Percentiles rank a stretch among this genome's conserved stretches.
These are phyloP conservation scores for Agrilus biguttatus DNA, from an alignment of 2,888 invertebrate genomes.

Conservation along the genomic window DNA sequence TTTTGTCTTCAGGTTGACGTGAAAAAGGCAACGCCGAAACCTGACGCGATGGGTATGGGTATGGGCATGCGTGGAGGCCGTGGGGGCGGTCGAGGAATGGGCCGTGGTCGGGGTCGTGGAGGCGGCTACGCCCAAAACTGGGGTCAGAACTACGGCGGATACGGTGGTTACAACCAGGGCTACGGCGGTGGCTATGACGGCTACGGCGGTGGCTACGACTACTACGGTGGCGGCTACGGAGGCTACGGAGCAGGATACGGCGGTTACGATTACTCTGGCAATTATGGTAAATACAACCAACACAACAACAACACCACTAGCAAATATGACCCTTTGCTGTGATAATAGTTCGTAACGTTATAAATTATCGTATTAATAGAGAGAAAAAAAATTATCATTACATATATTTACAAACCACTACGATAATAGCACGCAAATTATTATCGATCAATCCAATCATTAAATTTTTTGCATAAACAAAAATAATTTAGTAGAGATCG, in stretches of 20 bases:
- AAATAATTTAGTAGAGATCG: too few species aligned
- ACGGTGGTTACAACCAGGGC: conserved; percentile 28
- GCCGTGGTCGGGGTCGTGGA: conserved; percentile 56
- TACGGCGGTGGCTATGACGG: conserved; percentile 61
- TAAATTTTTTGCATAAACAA: too few species aligned
- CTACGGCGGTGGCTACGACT: conserved; percentile 56
- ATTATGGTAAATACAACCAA: conserved; percentile 57
- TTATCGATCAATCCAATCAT: too few species aligned
- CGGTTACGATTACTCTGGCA: conserved; percentile 60
- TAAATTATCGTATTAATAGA: too few species aligned
- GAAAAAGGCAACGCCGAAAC: conserved; percentile 87
- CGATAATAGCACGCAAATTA: too few species aligned
- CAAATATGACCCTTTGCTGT: too few species aligned
- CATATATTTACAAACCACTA: too few species aligned
- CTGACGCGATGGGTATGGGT: conserved; percentile 45
- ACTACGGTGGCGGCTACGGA: conserved; percentile 62
- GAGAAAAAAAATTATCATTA: too few species aligned
- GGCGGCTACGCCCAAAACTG: conserved; percentile 52
- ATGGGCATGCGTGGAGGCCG: conserved; percentile 49
- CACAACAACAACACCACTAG: too few species aligned
- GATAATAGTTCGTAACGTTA: too few species aligned
- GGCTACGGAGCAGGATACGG: conserved; percentile 62
- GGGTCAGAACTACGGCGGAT: conserved; percentile 49
- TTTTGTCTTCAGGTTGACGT: conserved; percentile 60
- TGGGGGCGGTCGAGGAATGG: conserved; percentile 50